Evolutionary conservation across 2,113 vertebrate species (phyloP), one percentile per base, ranked within the genome.

Genomic region (Cyanoderma ruficeps): DNA sequence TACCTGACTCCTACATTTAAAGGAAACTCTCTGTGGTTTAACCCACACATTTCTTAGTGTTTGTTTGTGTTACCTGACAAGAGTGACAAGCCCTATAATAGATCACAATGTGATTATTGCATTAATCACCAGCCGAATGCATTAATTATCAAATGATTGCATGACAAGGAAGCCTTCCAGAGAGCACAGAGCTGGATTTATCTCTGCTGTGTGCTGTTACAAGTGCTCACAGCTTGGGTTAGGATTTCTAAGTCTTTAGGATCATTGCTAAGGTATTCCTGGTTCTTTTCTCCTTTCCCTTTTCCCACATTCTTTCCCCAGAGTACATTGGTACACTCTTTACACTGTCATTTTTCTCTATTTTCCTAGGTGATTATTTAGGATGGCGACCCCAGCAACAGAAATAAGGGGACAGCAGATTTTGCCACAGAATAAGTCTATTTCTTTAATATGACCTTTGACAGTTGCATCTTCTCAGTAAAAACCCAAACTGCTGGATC

Each of bases 251-350:
- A 50, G 3, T 7, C 14, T 33, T 94, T 13, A n/a, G 30, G n/a
- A 74, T 59, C 0, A 18, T 70, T 67, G 71, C 74, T 42, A 71
- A 22, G 7, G 3, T 9, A 30, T 39, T 20, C 1, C 15, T 50
- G 5, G 13, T 44, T 37, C 23, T 81, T 87, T 52, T 27, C 7
- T 14, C 15, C 8, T 64, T 78, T 57, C 23, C 31, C 21, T 86
- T 56, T 44, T 33, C 11, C 10, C 4, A 17, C 0, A 67, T 79
- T 4, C 9, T 68, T 75, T 68, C 31, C 27, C 44, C 27, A 15
- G 14, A 44, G 9, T 10, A 22, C 1, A 0, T 24, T 55, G 5
- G 7, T 35, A 15, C 12, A 30, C 10, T 15, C 2, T 16, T 52
- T 47, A 20, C 15, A 23, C 5, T 67, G 10, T 41, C 23, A 15